Evolutionary conservation across 2,888 invertebrate genomes (phyloP), one percentile per base, ranked within the genome.

Genomic region (Hedya salicella): DNA sequence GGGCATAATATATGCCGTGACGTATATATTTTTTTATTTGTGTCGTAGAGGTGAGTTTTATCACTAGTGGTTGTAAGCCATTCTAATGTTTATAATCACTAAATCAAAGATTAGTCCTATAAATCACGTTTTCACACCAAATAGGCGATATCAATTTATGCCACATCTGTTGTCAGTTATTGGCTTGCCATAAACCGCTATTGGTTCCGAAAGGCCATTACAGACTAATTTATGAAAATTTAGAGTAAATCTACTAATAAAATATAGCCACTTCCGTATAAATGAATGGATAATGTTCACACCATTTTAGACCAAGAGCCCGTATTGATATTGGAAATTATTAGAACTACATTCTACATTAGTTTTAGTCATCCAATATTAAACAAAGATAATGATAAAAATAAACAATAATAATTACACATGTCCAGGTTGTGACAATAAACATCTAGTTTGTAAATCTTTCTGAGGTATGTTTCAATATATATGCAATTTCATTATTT

Each of bases 261-360:
- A 30, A 42, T 54, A 54, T 30, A 42, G 25, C 32, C 36, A 59
- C 46, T 32, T 48, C 30, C 57, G 46, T 32, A 46, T 59, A 46
- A 59, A 36, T 54, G 16, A 14, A 52, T 52, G 17, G 17, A 32
- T 17, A 52, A 52, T 32, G 21, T 14, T 32, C 25, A n/a, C 42
- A 42, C 19, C 40, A 9, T n/a, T 25, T 21, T 36, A 32, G 3
- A 42, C 40, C 32, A 54, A 19, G 54, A 54, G 54, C 40, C 14
- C 14, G 11, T 13, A 5, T 3, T 4, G 25, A 25, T 4, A 25
- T 4, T 6, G 25, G 25, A 25, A 25, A 25, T 25, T 4, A 4
- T 25, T 25, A n/a, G n/a, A n/a, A n/a, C n/a, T n/a, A n/a, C n/a
- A n/a, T n/a, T n/a, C n/a, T n/a, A n/a, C n/a, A n/a, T n/a, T n/a